Base-by-base conservation (phyloP, 2,888 invertebrate genomes). In the Brenthis hecate region DNA sequence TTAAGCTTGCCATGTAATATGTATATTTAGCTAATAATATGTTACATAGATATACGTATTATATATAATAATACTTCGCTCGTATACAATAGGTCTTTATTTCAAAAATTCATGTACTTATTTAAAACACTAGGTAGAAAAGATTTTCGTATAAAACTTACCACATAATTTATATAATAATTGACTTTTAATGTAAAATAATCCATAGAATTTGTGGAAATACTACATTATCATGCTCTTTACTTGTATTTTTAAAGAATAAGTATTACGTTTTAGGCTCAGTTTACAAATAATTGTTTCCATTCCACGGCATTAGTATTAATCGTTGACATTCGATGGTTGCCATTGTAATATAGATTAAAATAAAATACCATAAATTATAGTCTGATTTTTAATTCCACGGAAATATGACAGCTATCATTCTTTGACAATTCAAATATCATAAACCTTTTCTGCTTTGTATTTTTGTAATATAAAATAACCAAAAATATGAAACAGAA, bases 91-190 rank as follows among this genome's bases (percentile, higher is more conserved):
- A 64, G 16, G 32, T n/a, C 16, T 60, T 66, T 75, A 75, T 2
- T 77, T 68, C 19, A 80, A 43, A 79, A 65, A 77, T 73, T 72
- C 36, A 55, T 53, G 43, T 57, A 57, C 55, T 64, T 55, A 43
- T 43, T 55, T 55, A n/a, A 64, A 64, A 55, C 23, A 47, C 14
- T 58, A 1, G n/a, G 47, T 58, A 58, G 23, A 48, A 19, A 60
- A 54, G 16, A 13, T 5, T 66, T 36, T 6, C 13, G 36, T 55
- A 48, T 32, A 19, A 16, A 54, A 61, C 60, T 66, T 66, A 66
- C 66, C 66, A 66, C 66, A 66, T 61, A 55, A 66, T 66, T 61
- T 61, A 56, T 54, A 58, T 43, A 47, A 66, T 47, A 66, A 61
- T 23, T 32, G 5, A 28, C 55, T 47, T 64, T 55, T 54, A 43